Base-by-base conservation (phyloP, 2,797 vertebrate species). In the Danio choprae region DNA sequence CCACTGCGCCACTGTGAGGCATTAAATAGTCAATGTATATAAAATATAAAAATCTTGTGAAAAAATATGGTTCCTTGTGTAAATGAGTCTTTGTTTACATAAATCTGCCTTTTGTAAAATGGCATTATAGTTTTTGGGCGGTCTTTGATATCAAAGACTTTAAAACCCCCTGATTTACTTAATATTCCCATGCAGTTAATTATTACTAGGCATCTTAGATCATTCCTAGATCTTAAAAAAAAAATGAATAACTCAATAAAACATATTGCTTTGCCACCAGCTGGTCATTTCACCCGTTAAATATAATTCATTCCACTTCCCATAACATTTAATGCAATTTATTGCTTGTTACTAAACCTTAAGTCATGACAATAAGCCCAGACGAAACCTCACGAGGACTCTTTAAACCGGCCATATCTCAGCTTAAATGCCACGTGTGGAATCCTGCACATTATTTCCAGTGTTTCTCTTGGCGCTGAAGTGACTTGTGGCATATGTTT, bases 401-500 rank as follows among this genome's bases (percentile, higher is more conserved):
- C 16, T 64, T 44, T 59, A 59, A 70, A 56, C 36, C 12, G 20
- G 29, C 20, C 38, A 20, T 36, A 43, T 41, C 7, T 79, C 43
- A 80, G 38, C 38, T 10, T 65, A 48, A 48, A 74, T 48, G 56
- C 55, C 50, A 51, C 41, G 20, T 71, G 12, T 75, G 51, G 50
- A 74, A 56, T 72, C 50, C 48, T 44, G 43, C 20, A 48, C 56
- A 62, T 55, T 81, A 78, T 46, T 74, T 38, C 43, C 51, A 85
- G 60, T 60, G 67, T 67, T 51, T 55, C 44, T 72, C 36, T 70
- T 55, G 69, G 48, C 48, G 44, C 58, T 36, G 3, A 38, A 53
- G 58, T 79, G 77, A 55, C 69, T 44, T 18, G 22, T 43, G 59
- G 69, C 68, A 71, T 79, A 68, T 68, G 65, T 70, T 81, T 71